Conservation (phyloP, 37 sponge, comb jelly and placozoan species). For the Agelas oroides region DNA sequence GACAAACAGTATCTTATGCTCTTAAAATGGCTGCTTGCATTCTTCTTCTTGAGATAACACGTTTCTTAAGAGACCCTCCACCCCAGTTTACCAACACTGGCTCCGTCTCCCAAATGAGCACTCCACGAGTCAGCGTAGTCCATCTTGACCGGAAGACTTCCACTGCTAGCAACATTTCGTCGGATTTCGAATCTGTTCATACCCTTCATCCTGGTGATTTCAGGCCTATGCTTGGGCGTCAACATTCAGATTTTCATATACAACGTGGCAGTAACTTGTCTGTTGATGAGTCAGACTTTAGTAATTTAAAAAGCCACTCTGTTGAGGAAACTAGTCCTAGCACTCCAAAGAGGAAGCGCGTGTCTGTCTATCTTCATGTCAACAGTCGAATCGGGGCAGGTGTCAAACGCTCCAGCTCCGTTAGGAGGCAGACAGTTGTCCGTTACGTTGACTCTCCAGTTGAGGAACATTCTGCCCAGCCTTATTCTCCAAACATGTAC, state of each 20-base stretch:
- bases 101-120: slow-evolving; percentile 1
- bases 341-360: slow-evolving; percentile 16
- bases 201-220: neutral
- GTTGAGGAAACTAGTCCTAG: neutral
- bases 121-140: neutral
- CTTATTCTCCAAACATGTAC: no score
- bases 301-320: neutral
- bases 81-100: neutral
- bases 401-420: neutral
- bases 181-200: slow-evolving; percentile 24
- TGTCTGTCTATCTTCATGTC: slow-evolving; percentile 52
- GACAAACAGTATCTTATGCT: slow-evolving; percentile 46
- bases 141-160: slow-evolving; percentile 23
- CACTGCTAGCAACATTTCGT: slow-evolving; percentile 16
- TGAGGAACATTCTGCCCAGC: no score
- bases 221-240: neutral
- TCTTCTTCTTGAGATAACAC: slow-evolving; percentile 72
- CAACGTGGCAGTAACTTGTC: slow-evolving; percentile 35
- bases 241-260: neutral
- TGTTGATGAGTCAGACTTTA: slow-evolving; percentile 17
- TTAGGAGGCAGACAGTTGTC: neutral
- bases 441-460: neutral
- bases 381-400: slow-evolving; percentile 1
- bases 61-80: slow-evolving; percentile 55
- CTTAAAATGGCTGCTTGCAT: slow-evolving; percentile 74